Evolutionary conservation across 2,113 vertebrate genomes (phyloP).

Genomic region (Colossoma macropomum): DNA sequence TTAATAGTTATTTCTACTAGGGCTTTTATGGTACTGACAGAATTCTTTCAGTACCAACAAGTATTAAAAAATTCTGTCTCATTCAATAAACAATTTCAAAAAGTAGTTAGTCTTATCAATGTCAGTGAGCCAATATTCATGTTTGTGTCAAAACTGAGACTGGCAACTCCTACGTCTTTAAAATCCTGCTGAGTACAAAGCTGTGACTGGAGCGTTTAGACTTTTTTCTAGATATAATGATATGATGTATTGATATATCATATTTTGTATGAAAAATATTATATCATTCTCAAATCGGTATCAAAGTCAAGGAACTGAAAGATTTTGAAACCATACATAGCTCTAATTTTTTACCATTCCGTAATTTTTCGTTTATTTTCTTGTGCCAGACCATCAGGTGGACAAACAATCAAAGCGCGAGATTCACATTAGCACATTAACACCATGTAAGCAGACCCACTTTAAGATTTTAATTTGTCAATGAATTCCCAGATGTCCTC

Average conservation of each 20-base stretch:
- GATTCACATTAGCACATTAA: background rate
- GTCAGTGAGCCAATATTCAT: background rate
- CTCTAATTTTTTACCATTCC: background rate
- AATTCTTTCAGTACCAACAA: too few species aligned
- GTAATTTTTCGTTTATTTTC: constrained; percentile 15
- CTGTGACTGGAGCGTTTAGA: too few species aligned
- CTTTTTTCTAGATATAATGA: too few species aligned
- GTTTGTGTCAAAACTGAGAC: background rate
- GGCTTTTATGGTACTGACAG: too few species aligned
- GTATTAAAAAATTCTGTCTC: too few species aligned
- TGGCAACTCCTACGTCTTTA: too few species aligned
- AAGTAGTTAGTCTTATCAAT: background rate
- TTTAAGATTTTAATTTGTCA: constrained; percentile 25
- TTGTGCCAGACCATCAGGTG: background rate
- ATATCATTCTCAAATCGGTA: background rate
- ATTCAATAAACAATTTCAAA: too few species aligned
- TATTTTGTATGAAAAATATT: too few species aligned
- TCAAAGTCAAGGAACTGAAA: background rate
- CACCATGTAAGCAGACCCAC: background rate
- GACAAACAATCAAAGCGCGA: constrained; percentile 6
- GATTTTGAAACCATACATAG: background rate
- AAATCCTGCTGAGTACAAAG: too few species aligned
- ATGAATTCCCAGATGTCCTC: constrained; percentile 10
- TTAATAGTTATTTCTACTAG: too few species aligned
- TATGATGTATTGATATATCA: too few species aligned